phyloP scores from a whole-genome alignment of 2,113 vertebrate genomes.

The Cnemophilus loriae region DNA sequence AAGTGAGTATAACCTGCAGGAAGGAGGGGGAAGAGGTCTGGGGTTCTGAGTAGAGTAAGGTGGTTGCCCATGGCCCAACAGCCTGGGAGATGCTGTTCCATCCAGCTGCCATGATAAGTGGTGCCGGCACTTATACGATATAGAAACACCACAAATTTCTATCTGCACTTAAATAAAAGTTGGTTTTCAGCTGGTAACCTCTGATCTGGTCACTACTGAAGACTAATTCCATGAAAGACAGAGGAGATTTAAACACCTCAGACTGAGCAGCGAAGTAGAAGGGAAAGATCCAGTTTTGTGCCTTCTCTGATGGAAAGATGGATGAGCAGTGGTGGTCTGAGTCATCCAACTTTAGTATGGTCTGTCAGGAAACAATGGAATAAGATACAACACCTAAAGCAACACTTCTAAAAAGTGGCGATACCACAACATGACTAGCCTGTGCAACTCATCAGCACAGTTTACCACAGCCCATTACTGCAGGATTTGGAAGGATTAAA shows the following conservation, averaged over 20 bases:
- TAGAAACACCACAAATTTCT: neutral
- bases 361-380: neutral
- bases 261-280: rapidly evolving
- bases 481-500: constrained; percentile 2
- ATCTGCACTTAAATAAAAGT: neutral
- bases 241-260: neutral
- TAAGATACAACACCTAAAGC: neutral
- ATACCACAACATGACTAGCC: neutral
- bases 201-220: neutral
- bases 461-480: neutral
- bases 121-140: neutral
- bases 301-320: neutral
- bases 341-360: neutral
- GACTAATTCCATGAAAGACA: neutral
- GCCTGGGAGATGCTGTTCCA: neutral
- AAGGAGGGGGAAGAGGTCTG: neutral
- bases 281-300: neutral
- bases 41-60: neutral
- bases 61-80: neutral
- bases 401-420: neutral
- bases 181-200: neutral
- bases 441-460: constrained; percentile 28
- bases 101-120: neutral
- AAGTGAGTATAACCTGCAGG: neutral
- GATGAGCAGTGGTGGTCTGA: neutral